Percentiles rank a stretch among this genome's conserved stretches.
Conservation (phyloP, 2,888 invertebrate species). For the Spisula solida region DNA sequence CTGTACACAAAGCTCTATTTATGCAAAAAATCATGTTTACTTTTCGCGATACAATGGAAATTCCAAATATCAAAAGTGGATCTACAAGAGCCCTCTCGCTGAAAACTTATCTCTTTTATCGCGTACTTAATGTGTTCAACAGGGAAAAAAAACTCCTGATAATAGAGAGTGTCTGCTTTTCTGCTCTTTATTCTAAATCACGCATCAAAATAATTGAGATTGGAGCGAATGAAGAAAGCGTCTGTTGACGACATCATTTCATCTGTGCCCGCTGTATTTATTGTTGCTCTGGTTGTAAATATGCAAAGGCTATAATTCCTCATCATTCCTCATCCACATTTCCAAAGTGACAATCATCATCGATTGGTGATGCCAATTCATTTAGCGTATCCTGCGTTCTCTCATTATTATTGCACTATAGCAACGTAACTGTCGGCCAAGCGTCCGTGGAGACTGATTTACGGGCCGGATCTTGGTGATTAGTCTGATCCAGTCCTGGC, state of each 20-base stretch:
- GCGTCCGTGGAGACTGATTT: conserved; percentile 40
- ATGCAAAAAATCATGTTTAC: too few species aligned
- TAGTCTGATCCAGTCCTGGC: conserved; percentile 17
- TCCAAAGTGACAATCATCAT: conserved; percentile 30
- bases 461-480: neutral
- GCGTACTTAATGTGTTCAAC: neutral
- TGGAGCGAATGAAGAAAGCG: neutral
- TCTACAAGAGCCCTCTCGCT: neutral
- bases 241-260: neutral
- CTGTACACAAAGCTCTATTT: too few species aligned
- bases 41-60: too few species aligned
- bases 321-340: conserved; percentile 18
- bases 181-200: neutral
- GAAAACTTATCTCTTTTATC: conserved; percentile 8
- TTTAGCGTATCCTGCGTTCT: conserved; percentile 7
- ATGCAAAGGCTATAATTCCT: conserved; percentile 22
- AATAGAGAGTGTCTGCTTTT: conserved; percentile 9
- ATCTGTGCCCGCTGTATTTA: conserved; percentile 25
- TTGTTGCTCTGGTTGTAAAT: conserved; percentile 23
- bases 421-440: conserved; percentile 38
- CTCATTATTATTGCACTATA: conserved; percentile 32
- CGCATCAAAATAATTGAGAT: neutral
- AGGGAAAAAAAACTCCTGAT: neutral
- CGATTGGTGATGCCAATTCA: conserved; percentile 29
- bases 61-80: too few species aligned